These are phyloP conservation scores for Sinhomidia bicolor DNA, from an alignment of 2,888 invertebrate species.

Conservation along the genomic window DNA sequence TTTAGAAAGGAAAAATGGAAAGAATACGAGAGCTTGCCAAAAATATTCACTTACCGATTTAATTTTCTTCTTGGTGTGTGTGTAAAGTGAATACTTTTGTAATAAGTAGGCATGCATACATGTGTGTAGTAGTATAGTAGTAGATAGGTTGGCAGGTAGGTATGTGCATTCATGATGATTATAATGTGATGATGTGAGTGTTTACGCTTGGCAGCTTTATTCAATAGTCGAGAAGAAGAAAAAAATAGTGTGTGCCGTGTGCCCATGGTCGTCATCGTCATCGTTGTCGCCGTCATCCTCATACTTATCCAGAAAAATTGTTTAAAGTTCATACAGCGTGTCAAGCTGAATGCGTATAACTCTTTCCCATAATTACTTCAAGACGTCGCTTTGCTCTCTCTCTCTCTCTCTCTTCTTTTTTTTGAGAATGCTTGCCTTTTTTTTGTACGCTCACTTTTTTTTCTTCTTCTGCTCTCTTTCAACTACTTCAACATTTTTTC, in stretches of 20 bases:
- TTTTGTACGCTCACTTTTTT: not conserved
- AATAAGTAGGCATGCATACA: too few relatives aligned
- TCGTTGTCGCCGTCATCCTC: constrained; percentile 6
- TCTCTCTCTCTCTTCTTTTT: not conserved
- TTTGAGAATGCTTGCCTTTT: too few relatives aligned
- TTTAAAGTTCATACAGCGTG: constrained; percentile 54
- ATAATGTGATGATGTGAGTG: not conserved
- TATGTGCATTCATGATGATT: too few relatives aligned
- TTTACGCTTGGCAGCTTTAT: not conserved
- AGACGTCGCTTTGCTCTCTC: not conserved
- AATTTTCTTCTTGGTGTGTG: constrained; percentile 30
- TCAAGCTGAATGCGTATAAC: constrained; percentile 47
- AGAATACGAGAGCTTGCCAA: constrained; percentile 55
- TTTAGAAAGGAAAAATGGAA: not conserved
- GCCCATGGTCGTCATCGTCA: not conserved
- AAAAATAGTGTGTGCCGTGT: too few relatives aligned
- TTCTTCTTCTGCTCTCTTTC: not conserved
- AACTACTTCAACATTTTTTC: constrained; percentile 24
- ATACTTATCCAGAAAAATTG: constrained; percentile 43
- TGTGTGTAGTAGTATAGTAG: not conserved
- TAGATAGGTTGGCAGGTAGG: not conserved
- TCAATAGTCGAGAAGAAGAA: not conserved
- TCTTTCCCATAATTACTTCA: constrained; percentile 48
- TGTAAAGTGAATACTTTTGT: too few relatives aligned
- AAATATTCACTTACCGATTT: constrained; percentile 68